phyloP scores from a whole-genome alignment of 37 sponge, comb jelly and placozoan genomes.

The Mnemiopsis leidyi region DNA sequence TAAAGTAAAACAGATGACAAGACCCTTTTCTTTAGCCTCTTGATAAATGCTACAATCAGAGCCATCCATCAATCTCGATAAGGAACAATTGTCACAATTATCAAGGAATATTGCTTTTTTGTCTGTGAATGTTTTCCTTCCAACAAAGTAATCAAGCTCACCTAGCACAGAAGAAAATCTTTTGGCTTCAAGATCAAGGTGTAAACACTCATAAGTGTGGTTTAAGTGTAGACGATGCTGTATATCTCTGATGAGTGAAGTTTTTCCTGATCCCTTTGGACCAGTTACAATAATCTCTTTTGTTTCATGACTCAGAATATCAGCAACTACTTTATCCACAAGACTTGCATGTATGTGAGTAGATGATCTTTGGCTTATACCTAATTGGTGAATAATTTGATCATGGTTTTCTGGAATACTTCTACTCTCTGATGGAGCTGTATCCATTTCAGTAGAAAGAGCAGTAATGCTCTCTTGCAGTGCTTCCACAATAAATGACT shows the following conservation, averaged over 20 bases:
- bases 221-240: neutral
- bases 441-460: slow-evolving; percentile 34
- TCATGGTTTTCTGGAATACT: neutral
- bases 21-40: neutral
- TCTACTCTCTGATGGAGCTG: slow-evolving; percentile 3
- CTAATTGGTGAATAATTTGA: too few relatives aligned
- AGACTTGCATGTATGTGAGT: neutral
- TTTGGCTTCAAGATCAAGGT: neutral
- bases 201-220: neutral
- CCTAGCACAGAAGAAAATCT: neutral
- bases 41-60: neutral
- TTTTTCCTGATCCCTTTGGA: slow-evolving; percentile 12
- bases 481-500: neutral
- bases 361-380: neutral
- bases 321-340: neutral
- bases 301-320: neutral
- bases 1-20: neutral
- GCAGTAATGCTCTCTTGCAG: neutral
- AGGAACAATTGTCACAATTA: neutral
- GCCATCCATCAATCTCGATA: slow-evolving; percentile 21
- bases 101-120: slow-evolving; percentile 32
- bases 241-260: neutral
- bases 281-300: neutral
- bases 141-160: neutral
- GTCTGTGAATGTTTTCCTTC: neutral